Conservation (phyloP, 2,888 invertebrate genomes). For the Spatulosminthurus flaviceps region DNA sequence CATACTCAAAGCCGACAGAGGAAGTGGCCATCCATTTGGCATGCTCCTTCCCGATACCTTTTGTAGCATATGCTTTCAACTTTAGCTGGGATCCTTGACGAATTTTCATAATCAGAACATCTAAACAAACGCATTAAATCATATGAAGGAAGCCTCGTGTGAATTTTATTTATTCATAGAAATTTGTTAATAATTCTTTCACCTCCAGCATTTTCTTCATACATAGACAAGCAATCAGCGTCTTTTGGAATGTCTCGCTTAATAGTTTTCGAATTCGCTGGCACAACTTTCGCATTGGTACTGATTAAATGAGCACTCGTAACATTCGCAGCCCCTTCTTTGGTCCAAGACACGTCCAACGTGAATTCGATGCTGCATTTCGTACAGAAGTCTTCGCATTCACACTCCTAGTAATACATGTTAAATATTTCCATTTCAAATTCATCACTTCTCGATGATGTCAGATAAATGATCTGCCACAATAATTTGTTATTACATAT, state of each 20-base stretch:
- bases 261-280: slow-evolving; percentile 80
- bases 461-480: too few relatives aligned
- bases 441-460: too few relatives aligned
- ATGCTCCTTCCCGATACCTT: slow-evolving; percentile 97
- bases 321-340: slow-evolving; percentile 93
- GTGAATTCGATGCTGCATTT: slow-evolving; percentile 98
- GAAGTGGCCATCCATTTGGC: slow-evolving; percentile 99
- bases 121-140: slow-evolving; percentile 66
- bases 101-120: slow-evolving; percentile 77
- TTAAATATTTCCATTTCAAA: too few relatives aligned
- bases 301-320: slow-evolving; percentile 96
- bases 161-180: too few relatives aligned
- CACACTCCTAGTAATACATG: slow-evolving; percentile 83
- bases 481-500: too few relatives aligned
- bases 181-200: too few relatives aligned
- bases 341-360: slow-evolving; percentile 92
- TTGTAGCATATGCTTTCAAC: slow-evolving; percentile 94
- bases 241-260: slow-evolving; percentile 82
- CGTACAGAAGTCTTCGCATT: slow-evolving; percentile 95
- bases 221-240: slow-evolving; percentile 77
- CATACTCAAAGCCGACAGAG: slow-evolving; percentile 98
- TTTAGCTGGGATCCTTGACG: slow-evolving; percentile 91
- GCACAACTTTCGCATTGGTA: slow-evolving; percentile 88
- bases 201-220: background rate
- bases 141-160: too few relatives aligned